phyloP scores from a whole-genome alignment of 2,113 vertebrate genomes.

The Vidua chalybeata region DNA sequence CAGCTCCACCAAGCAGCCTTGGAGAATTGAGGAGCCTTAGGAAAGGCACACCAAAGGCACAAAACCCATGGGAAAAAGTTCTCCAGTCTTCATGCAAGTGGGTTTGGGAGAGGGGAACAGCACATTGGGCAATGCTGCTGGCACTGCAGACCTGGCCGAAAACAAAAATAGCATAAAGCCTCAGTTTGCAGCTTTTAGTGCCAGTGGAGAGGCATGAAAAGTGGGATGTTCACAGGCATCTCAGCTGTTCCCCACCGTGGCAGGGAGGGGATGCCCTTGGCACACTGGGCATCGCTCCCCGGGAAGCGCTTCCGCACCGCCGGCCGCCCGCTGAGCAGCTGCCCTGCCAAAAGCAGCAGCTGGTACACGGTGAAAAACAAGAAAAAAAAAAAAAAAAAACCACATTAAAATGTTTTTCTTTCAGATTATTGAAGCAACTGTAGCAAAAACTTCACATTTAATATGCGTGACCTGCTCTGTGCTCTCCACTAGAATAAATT shows the following conservation, averaged over 20 bases:
- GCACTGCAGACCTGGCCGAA: not conserved
- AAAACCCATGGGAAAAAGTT: not conserved
- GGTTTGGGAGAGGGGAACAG: not conserved
- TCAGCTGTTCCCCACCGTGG: not conserved
- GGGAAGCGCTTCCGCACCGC: not conserved
- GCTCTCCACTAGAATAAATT: conserved; percentile 24
- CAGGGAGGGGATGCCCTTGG: not conserved
- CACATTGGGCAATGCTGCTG: rapidly evolving
- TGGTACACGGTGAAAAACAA: not conserved
- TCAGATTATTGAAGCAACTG: not conserved
- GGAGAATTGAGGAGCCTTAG: not conserved
- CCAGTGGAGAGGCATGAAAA: not conserved
- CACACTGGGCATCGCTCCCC: not conserved
- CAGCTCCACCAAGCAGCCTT: not conserved
- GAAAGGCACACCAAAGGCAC: not conserved
- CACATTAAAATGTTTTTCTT: not conserved
- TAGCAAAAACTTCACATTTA: conserved; percentile 8
- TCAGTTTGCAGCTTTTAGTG: not conserved
- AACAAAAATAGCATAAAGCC: not conserved
- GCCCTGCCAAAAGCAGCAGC: conserved; percentile 15
- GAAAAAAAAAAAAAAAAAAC: not conserved
- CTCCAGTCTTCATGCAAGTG: rapidly evolving
- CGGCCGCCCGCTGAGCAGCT: not conserved
- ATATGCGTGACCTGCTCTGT: conserved; percentile 5
- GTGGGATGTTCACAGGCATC: not conserved